Conservation (phyloP, 1,140 invertebrate species). For the Drosophila funebris region DNA sequence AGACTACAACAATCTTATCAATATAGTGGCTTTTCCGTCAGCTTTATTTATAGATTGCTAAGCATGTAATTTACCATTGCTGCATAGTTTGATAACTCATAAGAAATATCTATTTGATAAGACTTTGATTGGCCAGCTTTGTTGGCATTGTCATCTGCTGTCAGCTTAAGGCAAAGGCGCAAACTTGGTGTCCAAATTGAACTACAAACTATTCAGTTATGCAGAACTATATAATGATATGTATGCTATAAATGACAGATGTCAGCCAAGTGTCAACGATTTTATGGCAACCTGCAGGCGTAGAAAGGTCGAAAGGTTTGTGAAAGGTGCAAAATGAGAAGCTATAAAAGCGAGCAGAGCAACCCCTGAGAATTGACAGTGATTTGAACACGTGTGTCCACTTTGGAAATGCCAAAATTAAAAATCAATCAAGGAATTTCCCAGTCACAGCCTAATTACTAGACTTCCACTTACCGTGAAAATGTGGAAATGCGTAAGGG, state of each 20-base stretch:
- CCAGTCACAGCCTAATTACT: constrained; percentile 20
- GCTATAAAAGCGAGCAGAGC: not conserved
- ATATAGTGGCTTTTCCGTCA: not conserved
- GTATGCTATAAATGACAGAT: constrained; percentile 13
- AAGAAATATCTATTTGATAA: not conserved
- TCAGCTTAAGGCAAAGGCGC: constrained; percentile 9
- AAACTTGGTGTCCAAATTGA: not conserved
- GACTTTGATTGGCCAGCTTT: not conserved
- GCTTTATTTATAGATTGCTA: constrained; percentile 10
- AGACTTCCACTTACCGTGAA: constrained; percentile 19
- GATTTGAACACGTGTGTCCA: constrained; percentile 12
- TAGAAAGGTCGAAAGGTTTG: constrained; percentile 7
- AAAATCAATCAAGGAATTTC: constrained; percentile 55
- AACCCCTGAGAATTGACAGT: not conserved
- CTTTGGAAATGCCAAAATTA: constrained; percentile 53
- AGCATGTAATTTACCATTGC: not conserved
- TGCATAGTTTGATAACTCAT: not conserved
- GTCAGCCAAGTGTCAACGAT: constrained; percentile 3
- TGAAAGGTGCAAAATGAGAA: not conserved
- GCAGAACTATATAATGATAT: not conserved
- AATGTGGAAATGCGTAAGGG: constrained; percentile 1
- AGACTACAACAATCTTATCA: constrained; percentile 15
- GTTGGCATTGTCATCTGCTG: constrained; percentile 10
- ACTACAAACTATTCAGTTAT: not conserved
- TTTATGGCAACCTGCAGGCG: constrained; percentile 15